Evolutionary conservation across 2,113 vertebrate species (phyloP), one percentile per base, ranked within the genome.

Genomic region (Mormyrus lacerda): DNA sequence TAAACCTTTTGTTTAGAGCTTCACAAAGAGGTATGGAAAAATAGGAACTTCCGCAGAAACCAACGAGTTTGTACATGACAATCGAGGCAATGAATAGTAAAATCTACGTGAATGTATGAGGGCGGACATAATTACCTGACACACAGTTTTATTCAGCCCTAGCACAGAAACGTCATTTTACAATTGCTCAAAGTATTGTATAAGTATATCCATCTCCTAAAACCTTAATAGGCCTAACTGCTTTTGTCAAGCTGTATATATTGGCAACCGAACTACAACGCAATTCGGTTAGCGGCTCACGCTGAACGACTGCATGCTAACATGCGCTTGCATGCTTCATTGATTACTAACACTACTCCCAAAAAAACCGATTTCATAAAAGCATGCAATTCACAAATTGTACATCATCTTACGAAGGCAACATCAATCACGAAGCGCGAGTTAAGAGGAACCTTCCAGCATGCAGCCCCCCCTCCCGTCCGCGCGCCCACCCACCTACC

Each of bases 71-170:
- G 10, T 69, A 27, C 61, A 31, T 69, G 61, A 69, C 61, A 69
- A 27, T 13, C n/a, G 3, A 69, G 61, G n/a, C 61, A 69, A 3
- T 69, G 61, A 69, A 69, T 4, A 69, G n/a, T 69, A 69, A 69
- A 69, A 69, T 69, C 1, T 69, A 69, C 61, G n/a, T 79, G 15
- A 79, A 19, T 35, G 73, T 2, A 7, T 5, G 31, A 42, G 73
- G 73, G 73, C 4, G 73, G 73, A 19, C 69, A 5, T 39, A 76
- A 76, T 76, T 76, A 76, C 27, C 31, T 39, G 31, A 76, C 15
- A 79, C 73, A 79, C 73, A 73, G 27, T 69, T 69, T 69, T 69
- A 69, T 69, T 69, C 61, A 69, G n/a, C 61, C n/a, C 61, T 69
- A 69, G 61, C 61, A 61, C n/a, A 24, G 55, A 61, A 61, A 61